These are phyloP conservation scores for Phaethon lepturus DNA, from an alignment of 2,113 vertebrate species.

Conservation along the genomic window DNA sequence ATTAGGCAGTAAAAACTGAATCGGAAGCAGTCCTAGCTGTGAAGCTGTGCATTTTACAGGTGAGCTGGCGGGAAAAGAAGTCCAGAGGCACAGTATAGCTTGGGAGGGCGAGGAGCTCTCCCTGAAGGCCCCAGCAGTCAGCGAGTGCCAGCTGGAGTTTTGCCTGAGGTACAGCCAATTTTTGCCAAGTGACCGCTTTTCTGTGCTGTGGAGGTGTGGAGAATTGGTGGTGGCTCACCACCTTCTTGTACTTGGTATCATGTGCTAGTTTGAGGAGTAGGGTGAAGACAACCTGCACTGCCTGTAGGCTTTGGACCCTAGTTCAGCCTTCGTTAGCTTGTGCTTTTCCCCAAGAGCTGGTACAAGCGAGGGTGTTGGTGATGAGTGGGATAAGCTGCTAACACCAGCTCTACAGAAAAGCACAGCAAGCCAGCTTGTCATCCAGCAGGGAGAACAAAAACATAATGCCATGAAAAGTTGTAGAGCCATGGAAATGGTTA, in stretches of 20 bases:
- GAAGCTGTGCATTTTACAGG: background rate
- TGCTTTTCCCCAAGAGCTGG: background rate
- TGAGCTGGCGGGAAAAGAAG: background rate
- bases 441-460: background rate
- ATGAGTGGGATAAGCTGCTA: background rate
- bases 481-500: background rate
- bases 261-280: background rate
- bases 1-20: background rate
- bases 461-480: background rate
- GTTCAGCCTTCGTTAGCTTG: background rate
- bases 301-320: background rate
- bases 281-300: rapidly evolving
- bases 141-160: background rate
- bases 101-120: background rate
- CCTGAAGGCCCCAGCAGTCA: background rate
- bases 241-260: background rate
- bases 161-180: background rate
- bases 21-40: background rate
- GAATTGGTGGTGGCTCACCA: background rate
- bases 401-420: background rate
- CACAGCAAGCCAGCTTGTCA: background rate
- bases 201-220: background rate
- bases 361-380: background rate
- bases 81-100: rapidly evolving
- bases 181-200: background rate